Base-by-base conservation (phyloP, 2,113 vertebrate genomes). In the Nyctibius bracteatus region DNA sequence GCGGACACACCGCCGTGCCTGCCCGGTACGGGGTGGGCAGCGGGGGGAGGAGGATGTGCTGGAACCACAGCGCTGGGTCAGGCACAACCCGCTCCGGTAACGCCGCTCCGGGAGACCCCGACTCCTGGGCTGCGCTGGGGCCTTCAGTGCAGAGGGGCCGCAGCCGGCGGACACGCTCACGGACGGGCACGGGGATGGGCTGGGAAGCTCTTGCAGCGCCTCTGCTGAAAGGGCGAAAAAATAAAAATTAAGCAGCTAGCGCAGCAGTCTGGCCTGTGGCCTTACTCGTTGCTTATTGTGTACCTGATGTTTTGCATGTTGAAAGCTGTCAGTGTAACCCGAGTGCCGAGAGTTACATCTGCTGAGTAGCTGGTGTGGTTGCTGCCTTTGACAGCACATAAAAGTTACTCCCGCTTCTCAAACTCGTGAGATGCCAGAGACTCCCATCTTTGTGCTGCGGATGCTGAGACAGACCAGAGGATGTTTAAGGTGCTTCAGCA, bases 401-500 rank as follows among this genome's bases (percentile, higher is more conserved):
- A 9, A 6, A 8, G 20, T 33, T 3, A 7, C 14, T 15, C 35
- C 63, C 0, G 14, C 33, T 51, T 46, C 33, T 58, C 46, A 31
- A 19, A 25, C 31, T 12, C 4, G 0, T 9, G 44, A 49, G 39
- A 51, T 2, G 5, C 33, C 5, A 2, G 41, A n/a, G 65, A 12
- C 63, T 27, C 55, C 21, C 30, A 8, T 65, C 23, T 52, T 51
- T 12, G 15, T 15, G 49, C 77, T 25, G 25, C 2, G 28, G 12
- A 5, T 27, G 46, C 55, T 0, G 4, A n/a, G 37, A 9, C 25
- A 51, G 71, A 28, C 3, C 41, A 9, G 72, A 22, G 8, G 13
- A 28, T 1, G 4, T 14, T 30, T 2, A 27, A 11, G 4, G 27
- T 0, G 0, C 39, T 84, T 67, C 33, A 51, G 37, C 49, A 37